Percentiles rank a stretch among this genome's conserved stretches.
Evolutionary conservation across 2,888 invertebrate species (phyloP).

Genomic region (Muscina levida): DNA sequence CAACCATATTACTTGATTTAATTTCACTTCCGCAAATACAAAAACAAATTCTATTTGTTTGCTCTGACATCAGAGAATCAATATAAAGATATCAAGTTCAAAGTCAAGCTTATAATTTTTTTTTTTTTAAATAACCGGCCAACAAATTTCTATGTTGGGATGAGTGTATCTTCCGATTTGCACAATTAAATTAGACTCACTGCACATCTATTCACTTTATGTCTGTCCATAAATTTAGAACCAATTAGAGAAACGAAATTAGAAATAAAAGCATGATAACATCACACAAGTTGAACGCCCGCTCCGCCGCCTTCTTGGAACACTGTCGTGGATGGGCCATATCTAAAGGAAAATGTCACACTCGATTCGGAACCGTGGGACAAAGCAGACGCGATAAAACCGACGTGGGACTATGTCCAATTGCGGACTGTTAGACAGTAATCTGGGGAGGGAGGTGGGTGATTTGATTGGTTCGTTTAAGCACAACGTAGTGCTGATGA

Average conservation of each 20-base stretch:
- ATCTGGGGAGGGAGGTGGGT: constrained; percentile 28
- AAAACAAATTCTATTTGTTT: no score
- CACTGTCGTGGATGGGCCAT: background rate
- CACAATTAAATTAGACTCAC: constrained; percentile 46
- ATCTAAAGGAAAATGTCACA: constrained; percentile 47
- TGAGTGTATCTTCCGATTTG: constrained; percentile 45
- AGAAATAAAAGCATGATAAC: constrained; percentile 20
- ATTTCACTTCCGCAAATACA: no score
- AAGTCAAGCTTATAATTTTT: no score
- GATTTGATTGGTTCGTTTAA: constrained; percentile 20
- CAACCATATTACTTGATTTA: no score
- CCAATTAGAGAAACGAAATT: constrained; percentile 50
- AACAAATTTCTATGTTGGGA: no score
- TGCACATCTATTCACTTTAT: constrained; percentile 17
- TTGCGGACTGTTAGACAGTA: no score
- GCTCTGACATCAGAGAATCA: no score
- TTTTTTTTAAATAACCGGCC: no score
- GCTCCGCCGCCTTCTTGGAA: background rate
- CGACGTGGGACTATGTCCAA: no score
- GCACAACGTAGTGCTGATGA: constrained; percentile 1
- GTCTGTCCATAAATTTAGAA: constrained; percentile 58
- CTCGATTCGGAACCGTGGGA: constrained; percentile 59
- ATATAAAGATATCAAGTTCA: no score
- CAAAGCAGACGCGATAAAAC: no score
- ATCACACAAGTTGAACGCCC: background rate